Evolutionary conservation across 2,113 vertebrate genomes (phyloP).

Genomic region (Eretmochelys imbricata): DNA sequence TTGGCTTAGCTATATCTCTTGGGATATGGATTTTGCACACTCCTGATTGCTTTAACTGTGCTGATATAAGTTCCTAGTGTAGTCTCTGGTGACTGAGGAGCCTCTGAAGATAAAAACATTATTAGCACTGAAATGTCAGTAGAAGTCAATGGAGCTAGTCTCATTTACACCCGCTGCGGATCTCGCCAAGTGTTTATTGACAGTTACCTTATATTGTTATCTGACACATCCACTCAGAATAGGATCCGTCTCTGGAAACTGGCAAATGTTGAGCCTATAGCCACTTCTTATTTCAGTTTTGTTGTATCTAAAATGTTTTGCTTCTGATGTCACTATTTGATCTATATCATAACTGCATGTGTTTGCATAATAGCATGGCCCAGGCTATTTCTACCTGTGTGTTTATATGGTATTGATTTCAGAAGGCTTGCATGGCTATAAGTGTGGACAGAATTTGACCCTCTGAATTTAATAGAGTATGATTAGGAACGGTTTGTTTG

Average conservation of each 20-base stretch:
- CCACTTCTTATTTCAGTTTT: neutral
- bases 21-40: neutral
- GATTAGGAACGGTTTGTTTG: neutral
- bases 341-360: neutral
- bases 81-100: neutral
- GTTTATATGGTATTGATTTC: neutral
- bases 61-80: neutral
- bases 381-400: neutral
- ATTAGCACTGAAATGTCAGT: neutral
- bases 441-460: neutral
- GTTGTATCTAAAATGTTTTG: neutral
- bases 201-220: neutral
- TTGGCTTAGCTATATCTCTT: neutral
- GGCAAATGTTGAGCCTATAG: neutral
- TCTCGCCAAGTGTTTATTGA: neutral
- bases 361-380: neutral
- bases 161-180: neutral
- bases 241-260: neutral
- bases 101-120: neutral
- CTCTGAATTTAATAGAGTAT: neutral
- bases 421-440: neutral
- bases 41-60: neutral
- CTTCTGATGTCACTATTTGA: neutral
- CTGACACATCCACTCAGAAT: neutral
- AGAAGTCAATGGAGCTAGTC: neutral